Conservation (phyloP, 2,888 invertebrate species). For the Lepidocyrtoides sp. region DNA sequence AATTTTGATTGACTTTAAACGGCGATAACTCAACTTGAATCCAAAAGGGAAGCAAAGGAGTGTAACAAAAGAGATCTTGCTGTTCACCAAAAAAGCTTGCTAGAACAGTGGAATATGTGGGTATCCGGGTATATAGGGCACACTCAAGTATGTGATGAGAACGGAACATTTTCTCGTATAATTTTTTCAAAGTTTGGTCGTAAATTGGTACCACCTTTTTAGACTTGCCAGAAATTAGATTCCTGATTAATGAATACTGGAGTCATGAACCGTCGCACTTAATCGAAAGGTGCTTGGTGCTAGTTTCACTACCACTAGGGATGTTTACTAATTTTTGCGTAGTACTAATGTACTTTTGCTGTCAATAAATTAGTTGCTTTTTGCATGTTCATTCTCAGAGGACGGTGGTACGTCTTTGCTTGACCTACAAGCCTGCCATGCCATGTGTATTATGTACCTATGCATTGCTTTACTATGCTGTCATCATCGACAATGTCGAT, state of each 20-base stretch:
- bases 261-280: neutral
- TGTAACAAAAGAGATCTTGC: neutral
- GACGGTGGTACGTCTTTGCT: too few species aligned
- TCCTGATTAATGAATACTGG: slow-evolving; percentile 5
- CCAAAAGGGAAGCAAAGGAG: neutral
- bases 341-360: neutral
- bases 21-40: neutral
- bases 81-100: neutral
- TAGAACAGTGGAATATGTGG: neutral
- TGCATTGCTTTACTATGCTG: too few species aligned
- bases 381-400: too few species aligned
- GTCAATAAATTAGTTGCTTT: neutral
- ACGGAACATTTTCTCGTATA: neutral
- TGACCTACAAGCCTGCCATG: neutral
- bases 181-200: neutral
- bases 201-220: slow-evolving; percentile 1
- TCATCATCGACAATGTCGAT: too few species aligned
- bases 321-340: neutral
- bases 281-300: too few species aligned
- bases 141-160: neutral
- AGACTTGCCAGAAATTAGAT: neutral
- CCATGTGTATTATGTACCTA: neutral
- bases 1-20: slow-evolving; percentile 44
- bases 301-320: too few species aligned
- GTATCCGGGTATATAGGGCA: neutral